Conservation (phyloP, 2,797 vertebrate species). For the Streptopelia turtur region DNA sequence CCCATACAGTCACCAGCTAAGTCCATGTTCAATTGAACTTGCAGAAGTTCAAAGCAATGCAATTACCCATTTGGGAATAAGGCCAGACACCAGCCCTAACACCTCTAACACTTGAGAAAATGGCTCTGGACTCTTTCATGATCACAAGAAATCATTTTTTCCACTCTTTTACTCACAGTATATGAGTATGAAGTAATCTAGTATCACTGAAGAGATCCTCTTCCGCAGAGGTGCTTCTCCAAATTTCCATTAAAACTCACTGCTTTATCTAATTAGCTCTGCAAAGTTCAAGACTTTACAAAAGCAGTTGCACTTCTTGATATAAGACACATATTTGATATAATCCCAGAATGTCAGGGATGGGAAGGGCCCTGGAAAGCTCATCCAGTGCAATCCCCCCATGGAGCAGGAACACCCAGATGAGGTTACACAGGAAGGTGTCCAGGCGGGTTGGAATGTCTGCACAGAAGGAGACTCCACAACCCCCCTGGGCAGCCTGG, state of each 20-base stretch:
- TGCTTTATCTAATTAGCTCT: constrained; percentile 15
- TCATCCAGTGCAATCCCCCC: too few species aligned
- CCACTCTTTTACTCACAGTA: background rate
- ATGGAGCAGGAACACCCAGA: too few species aligned
- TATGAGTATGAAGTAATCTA: background rate
- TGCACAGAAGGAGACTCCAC: too few species aligned
- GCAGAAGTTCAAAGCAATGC: constrained; percentile 57
- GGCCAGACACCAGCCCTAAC: constrained; percentile 57
- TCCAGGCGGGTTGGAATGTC: too few species aligned
- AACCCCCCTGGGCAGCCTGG: too few species aligned
- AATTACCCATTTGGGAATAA: constrained; percentile 61
- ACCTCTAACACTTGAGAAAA: constrained; percentile 51
- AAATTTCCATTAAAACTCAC: constrained; percentile 24
- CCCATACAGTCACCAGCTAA: constrained; percentile 11
- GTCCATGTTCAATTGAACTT: constrained; percentile 43
- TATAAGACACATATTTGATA: constrained; percentile 6
- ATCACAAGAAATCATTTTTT: constrained; percentile 38
- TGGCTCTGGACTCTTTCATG: constrained; percentile 45
- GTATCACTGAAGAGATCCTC: constrained; percentile 4
- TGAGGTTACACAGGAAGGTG: too few species aligned
- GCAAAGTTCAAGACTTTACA: background rate
- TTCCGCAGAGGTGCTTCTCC: constrained; percentile 17
- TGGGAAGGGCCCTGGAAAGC: too few species aligned
- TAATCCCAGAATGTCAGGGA: background rate
- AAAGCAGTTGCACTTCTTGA: background rate